Conservation (phyloP, 2,797 vertebrate species). For the Chrysolophus pictus region DNA sequence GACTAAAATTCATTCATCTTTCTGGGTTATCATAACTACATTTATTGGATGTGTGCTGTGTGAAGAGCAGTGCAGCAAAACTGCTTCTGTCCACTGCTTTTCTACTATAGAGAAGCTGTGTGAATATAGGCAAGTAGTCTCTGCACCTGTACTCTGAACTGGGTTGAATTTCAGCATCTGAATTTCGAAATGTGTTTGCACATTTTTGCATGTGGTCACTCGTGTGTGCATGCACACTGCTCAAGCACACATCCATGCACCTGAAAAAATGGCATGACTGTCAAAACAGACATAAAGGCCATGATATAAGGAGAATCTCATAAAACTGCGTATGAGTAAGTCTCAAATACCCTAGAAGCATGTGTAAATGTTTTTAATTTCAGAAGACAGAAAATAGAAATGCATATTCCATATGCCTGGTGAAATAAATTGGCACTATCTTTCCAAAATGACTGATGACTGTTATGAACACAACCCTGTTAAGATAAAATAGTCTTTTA, state of each 20-base stretch:
- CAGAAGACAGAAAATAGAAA: neutral
- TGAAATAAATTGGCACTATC: neutral
- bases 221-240: fast-evolving
- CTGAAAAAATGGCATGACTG: neutral
- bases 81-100: neutral
- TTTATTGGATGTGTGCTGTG: neutral
- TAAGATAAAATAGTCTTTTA: neutral
- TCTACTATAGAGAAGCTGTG: neutral
- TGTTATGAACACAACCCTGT: neutral
- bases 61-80: neutral
- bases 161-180: neutral
- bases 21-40: neutral
- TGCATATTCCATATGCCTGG: fast-evolving
- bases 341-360: neutral
- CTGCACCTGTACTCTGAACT: neutral
- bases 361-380: neutral
- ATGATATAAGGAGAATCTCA: neutral
- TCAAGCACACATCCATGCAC: no score
- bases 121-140: neutral
- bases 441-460: neutral
- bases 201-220: neutral
- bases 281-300: neutral
- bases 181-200: neutral
- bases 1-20: neutral
- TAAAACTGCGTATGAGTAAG: neutral